A percentile compares a stretch with the other conserved stretches of the same genome.
Evolutionary conservation across 2,113 vertebrate genomes (phyloP).

Genomic region (Plecturocebus donacophilus): DNA sequence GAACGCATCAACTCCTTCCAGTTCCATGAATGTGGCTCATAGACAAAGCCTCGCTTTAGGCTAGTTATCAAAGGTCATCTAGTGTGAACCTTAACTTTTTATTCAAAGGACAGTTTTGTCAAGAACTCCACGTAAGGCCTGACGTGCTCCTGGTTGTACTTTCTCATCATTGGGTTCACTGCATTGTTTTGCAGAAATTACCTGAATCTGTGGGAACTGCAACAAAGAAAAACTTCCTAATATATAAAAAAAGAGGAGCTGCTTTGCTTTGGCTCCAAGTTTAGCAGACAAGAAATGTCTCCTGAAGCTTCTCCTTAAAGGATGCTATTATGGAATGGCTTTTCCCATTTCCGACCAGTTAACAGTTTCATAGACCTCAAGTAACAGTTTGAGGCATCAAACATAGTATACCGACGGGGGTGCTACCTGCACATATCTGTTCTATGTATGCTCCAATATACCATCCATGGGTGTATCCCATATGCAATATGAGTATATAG

Average conservation of each 20-base stretch:
- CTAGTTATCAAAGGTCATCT: neutral
- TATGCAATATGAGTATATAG: constrained; percentile 55
- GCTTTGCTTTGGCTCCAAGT: constrained; percentile 46
- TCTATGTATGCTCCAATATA: constrained; percentile 47
- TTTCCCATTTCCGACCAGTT: constrained; percentile 61
- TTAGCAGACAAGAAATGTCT: constrained; percentile 35
- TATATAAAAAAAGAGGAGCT: neutral
- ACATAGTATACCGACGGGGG: constrained; percentile 63
- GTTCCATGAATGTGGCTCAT: constrained; percentile 57
- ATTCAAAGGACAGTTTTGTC: neutral
- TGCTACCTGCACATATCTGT: constrained; percentile 70
- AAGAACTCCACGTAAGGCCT: constrained; percentile 59
- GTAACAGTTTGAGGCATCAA: constrained; percentile 47
- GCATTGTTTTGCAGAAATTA: constrained; percentile 47
- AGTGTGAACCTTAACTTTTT: constrained; percentile 38
- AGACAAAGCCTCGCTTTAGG: constrained; percentile 53
- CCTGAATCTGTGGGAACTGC: constrained; percentile 45
- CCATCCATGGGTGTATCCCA: constrained; percentile 32
- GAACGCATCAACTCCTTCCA: neutral
- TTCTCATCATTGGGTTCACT: constrained; percentile 20
- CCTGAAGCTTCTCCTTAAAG: constrained; percentile 61
- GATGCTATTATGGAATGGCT: constrained; percentile 60
- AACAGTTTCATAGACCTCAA: constrained; percentile 60
- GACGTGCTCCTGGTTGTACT: constrained; percentile 36
- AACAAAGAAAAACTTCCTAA: constrained; percentile 18